phyloP scores from a whole-genome alignment of 2,888 invertebrate genomes.

The Amphipyra berbera region DNA sequence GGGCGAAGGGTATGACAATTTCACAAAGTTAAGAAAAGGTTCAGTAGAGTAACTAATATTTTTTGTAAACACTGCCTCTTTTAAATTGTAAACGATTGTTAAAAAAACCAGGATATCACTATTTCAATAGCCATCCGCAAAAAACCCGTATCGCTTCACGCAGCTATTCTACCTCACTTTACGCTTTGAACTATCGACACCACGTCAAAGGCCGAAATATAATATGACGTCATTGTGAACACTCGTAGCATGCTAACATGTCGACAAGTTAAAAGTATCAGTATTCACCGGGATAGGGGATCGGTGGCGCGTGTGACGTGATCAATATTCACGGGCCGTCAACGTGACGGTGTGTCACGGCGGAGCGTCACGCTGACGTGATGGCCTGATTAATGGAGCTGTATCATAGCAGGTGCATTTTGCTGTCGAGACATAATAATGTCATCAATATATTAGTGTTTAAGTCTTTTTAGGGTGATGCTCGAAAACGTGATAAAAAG shows the following conservation, averaged over 20 bases:
- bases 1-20: no score
- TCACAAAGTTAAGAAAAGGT: no score
- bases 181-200: conserved; percentile 36
- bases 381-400: conserved; percentile 57
- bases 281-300: conserved; percentile 50
- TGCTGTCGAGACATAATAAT: conserved; percentile 55
- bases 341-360: conserved; percentile 49
- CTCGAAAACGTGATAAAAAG: conserved; percentile 23
- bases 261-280: conserved; percentile 58
- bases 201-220: conserved; percentile 33
- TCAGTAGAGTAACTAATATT: no score
- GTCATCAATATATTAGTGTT: conserved; percentile 45
- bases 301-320: conserved; percentile 49
- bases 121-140: conserved; percentile 19
- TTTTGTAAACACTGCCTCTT: background rate
- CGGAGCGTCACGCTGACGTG: conserved; percentile 54
- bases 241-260: conserved; percentile 45
- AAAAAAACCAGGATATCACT: conserved; percentile 18
- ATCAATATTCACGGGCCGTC: conserved; percentile 60
- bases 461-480: conserved; percentile 21
- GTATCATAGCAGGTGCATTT: conserved; percentile 58
- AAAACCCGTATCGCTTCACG: conserved; percentile 33
- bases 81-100: background rate
- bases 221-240: conserved; percentile 43
- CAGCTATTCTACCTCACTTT: conserved; percentile 5